Evolutionary conservation across 53 echinoderm and acorn worm species (phyloP).

Genomic region (Antedon mediterranea): DNA sequence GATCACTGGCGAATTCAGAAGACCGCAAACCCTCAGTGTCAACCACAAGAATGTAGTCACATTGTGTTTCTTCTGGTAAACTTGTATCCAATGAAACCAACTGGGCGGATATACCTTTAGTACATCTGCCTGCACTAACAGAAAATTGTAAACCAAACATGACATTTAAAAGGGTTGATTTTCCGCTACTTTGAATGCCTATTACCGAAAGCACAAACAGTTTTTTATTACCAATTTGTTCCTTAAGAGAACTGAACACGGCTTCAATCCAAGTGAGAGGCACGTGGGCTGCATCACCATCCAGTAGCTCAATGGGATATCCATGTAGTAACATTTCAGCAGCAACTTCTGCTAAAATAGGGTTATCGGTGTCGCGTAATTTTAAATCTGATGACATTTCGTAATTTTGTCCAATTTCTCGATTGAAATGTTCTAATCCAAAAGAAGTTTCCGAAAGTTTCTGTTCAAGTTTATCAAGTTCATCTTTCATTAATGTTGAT

Average conservation of each 20-base stretch:
- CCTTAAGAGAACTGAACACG: not conserved
- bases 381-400: not conserved
- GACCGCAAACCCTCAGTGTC: conserved; percentile 27
- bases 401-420: conserved; percentile 23
- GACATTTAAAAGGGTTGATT: conserved; percentile 19
- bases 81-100: conserved; percentile 6
- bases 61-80: not conserved
- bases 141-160: conserved; percentile 9
- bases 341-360: conserved; percentile 8
- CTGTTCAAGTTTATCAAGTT: conserved; percentile 19
- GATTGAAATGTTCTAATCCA: conserved; percentile 23
- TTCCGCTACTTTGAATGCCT: conserved; percentile 25
- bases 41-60: conserved; percentile 13
- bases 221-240: not conserved
- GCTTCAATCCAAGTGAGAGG: conserved; percentile 19
- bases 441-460: conserved; percentile 12
- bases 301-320: too few relatives aligned
- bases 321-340: conserved; percentile 14
- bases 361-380: not conserved
- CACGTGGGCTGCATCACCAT: too few relatives aligned
- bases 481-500: not conserved
- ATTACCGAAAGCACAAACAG: conserved; percentile 18
- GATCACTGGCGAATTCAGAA: conserved; percentile 14
- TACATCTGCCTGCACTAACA: conserved; percentile 24
- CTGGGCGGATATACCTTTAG: conserved; percentile 19